Base-by-base conservation (phyloP, 2,888 invertebrate genomes). In the Scaptodrosophila latifasciaeformis region DNA sequence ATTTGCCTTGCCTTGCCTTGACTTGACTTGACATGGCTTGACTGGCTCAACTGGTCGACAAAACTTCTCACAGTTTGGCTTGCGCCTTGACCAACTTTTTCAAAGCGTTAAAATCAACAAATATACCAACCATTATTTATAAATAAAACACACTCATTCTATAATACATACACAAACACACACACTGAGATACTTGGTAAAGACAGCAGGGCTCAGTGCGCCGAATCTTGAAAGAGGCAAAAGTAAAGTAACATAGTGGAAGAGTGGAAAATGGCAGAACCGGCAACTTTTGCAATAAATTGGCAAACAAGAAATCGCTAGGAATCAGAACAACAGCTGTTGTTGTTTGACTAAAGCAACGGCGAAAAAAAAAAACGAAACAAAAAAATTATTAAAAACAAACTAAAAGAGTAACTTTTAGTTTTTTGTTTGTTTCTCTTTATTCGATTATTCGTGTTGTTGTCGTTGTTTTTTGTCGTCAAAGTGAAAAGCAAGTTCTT, bases 241-340 rank as follows among this genome's bases (percentile, higher is more conserved):
- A 44, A 44, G 48, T 59, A 45, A 45, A 59, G n/a, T n/a, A n/a
- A n/a, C n/a, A n/a, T n/a, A n/a, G n/a, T n/a, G n/a, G n/a, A n/a
- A n/a, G n/a, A n/a, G n/a, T n/a, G n/a, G n/a, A n/a, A n/a, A n/a
- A n/a, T n/a, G n/a, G n/a, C n/a, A n/a, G n/a, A n/a, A n/a, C n/a
- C n/a, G 5, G 19, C 35, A 58, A 58, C 51, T 59, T 59, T 59
- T 45, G 51, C 57, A 58, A 59, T 57, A 59, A 59, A 59, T 59
- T 59, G 24, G 9, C 13, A 40, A 40, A 21, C 18, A 40, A 40
- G 21, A 40, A 24, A 40, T 12, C 37, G 15, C 24, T 27, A 43
- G 27, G 12, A 40, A 40, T 40, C 24, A 21, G 21, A n/a, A 19
- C 40, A 21, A 40, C 40, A 40, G 40, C 40, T 40, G 40, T 27